phyloP scores from a whole-genome alignment of 2,888 invertebrate genomes.

The Phalangium opilio region DNA sequence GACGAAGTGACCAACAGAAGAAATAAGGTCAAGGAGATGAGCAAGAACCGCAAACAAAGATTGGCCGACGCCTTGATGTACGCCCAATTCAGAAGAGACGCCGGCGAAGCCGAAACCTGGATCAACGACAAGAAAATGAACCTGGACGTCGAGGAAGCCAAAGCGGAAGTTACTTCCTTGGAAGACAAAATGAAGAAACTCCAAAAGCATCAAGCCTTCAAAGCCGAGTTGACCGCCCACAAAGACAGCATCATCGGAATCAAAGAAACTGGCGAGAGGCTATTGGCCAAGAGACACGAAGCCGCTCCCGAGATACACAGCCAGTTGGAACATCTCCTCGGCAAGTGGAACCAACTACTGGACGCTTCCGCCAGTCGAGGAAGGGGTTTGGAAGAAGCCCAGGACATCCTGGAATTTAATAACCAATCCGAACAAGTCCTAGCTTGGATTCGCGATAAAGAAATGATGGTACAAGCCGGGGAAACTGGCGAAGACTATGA shows the following conservation, averaged over 20 bases:
- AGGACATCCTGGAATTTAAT: slow-evolving; percentile 92
- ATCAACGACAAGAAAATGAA: slow-evolving; percentile 80
- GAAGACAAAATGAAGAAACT: slow-evolving; percentile 91
- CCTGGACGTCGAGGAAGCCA: slow-evolving; percentile 57
- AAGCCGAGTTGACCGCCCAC: slow-evolving; percentile 78
- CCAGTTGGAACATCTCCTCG: slow-evolving; percentile 50
- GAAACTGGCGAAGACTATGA: slow-evolving; percentile 91
- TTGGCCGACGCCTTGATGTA: slow-evolving; percentile 65
- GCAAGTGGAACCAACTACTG: slow-evolving; percentile 60
- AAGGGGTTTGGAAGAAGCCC: slow-evolving; percentile 85
- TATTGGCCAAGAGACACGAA: slow-evolving; percentile 53
- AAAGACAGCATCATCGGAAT: slow-evolving; percentile 69
- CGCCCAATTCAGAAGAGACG: slow-evolving; percentile 81
- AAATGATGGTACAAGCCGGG: slow-evolving; percentile 60
- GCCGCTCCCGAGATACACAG: slow-evolving; percentile 51
- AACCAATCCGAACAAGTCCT: slow-evolving; percentile 90
- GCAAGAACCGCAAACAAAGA: slow-evolving; percentile 47
- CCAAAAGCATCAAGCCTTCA: slow-evolving; percentile 87
- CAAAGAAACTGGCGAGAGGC: slow-evolving; percentile 44
- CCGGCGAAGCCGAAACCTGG: slow-evolving; percentile 78
- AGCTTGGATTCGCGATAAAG: slow-evolving; percentile 92
- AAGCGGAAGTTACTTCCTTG: slow-evolving; percentile 57
- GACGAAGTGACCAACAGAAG: slow-evolving; percentile 48
- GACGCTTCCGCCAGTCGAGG: slow-evolving; percentile 50
- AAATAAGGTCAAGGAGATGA: slow-evolving; percentile 46